These are phyloP conservation scores for Macrophya annulata DNA, from an alignment of 2,888 invertebrate genomes.

Conservation along the genomic window DNA sequence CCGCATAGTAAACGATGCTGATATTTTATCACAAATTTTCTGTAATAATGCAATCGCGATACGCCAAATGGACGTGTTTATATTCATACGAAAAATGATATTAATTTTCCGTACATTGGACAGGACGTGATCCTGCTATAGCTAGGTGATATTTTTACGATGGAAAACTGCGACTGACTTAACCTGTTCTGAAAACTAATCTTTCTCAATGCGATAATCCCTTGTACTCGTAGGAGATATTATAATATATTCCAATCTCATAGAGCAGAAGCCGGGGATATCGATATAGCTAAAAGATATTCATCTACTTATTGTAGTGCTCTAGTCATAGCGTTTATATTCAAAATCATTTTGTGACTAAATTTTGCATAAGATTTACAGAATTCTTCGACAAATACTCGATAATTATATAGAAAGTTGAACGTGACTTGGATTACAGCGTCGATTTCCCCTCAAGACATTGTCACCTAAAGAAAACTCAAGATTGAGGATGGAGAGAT, in stretches of 20 bases:
- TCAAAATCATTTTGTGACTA: background rate
- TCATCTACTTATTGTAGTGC: background rate
- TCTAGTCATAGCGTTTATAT: background rate
- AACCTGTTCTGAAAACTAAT: background rate
- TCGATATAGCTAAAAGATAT: background rate
- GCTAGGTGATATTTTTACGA: background rate
- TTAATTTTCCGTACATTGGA: background rate
- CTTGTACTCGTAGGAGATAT: background rate
- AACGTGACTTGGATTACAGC: slow-evolving; percentile 14
- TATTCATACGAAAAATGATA: slow-evolving; percentile 13
- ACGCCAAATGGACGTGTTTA: background rate
- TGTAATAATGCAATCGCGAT: background rate
- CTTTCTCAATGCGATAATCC: slow-evolving; percentile 19
- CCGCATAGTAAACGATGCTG: background rate
- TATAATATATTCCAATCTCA: background rate
- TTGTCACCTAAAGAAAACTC: background rate
- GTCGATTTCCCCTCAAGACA: background rate
- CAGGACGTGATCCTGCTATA: background rate
- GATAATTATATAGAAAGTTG: slow-evolving; percentile 12
- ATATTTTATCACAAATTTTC: background rate
- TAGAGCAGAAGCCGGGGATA: background rate
- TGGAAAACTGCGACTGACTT: background rate
- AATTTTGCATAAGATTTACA: background rate
- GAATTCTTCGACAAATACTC: background rate
- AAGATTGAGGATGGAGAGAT: background rate